Conservation (phyloP, 2,113 vertebrate species). For the Loxodonta africana region DNA sequence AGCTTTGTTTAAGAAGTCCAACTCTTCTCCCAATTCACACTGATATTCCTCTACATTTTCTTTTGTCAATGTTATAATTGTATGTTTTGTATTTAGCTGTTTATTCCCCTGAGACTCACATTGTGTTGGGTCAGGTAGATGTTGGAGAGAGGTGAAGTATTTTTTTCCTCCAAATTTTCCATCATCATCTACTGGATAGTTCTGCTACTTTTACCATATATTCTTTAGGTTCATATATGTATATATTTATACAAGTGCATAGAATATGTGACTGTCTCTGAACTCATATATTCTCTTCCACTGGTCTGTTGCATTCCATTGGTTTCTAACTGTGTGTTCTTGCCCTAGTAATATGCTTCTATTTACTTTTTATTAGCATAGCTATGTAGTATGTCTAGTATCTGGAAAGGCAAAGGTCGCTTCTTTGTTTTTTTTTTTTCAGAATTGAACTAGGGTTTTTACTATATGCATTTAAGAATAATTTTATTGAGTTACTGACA, state of each 20-base stretch:
- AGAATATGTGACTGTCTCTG: background rate
- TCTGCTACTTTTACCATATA: background rate
- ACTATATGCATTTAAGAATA: background rate
- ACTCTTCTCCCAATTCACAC: background rate
- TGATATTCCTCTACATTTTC: background rate
- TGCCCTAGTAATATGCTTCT: background rate
- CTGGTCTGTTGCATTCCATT: background rate
- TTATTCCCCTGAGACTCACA: background rate
- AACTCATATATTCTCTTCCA: background rate
- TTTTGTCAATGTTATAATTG: background rate
- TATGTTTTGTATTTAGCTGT: background rate
- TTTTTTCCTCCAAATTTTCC: background rate
- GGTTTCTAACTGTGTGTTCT: background rate
- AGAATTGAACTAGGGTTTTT: background rate
- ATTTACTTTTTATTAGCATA: background rate
- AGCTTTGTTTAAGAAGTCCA: background rate
- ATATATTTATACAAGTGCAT: background rate
- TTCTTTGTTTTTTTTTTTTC: background rate
- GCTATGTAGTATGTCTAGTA: background rate
- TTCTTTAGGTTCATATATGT: background rate
- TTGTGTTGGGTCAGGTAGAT: background rate
- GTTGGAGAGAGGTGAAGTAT: background rate
- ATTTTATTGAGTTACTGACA: background rate
- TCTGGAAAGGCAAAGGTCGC: background rate
- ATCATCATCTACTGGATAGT: background rate